These are phyloP conservation scores for Pseudococcus jackbeardsleyi DNA, from an alignment of 2,888 invertebrate species.

Conservation along the genomic window DNA sequence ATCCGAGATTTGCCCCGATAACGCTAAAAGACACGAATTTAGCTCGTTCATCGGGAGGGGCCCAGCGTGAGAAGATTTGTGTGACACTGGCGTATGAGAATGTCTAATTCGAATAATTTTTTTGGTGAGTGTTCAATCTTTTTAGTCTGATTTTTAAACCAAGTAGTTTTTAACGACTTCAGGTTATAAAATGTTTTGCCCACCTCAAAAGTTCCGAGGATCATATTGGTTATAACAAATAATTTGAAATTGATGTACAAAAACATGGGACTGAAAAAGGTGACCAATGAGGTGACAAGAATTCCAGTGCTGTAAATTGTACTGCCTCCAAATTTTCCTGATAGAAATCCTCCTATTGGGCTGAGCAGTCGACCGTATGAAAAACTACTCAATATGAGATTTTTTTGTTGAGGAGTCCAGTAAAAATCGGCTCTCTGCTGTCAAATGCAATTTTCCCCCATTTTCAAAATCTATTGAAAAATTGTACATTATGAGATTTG, in stretches of 20 bases:
- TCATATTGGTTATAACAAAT: not conserved
- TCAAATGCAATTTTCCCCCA: not conserved
- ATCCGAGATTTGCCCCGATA: not conserved
- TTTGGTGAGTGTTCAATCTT: no score
- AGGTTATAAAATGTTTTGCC: not conserved
- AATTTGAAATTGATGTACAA: not conserved
- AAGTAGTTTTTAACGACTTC: no score
- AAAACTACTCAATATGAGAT: conserved; percentile 85
- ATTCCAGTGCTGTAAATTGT: conserved; percentile 84
- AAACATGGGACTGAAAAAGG: conserved; percentile 81
- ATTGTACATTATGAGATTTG: not conserved
- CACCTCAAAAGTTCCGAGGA: not conserved
- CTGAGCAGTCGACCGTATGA: conserved; percentile 91
- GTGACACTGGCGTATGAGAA: not conserved
- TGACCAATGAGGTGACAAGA: conserved; percentile 82
- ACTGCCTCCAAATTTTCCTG: conserved; percentile 85
- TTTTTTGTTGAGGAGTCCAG: conserved; percentile 84
- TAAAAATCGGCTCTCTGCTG: conserved; percentile 80
- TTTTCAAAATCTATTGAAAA: not conserved
- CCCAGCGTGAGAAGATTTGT: conserved; percentile 1
- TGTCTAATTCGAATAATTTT: not conserved
- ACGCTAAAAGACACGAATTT: not conserved
- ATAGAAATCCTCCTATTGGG: conserved; percentile 87
- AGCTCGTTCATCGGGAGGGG: conserved; percentile 1
- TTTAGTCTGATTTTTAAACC: no score